These are phyloP conservation scores for Luffia ferchaultella DNA, from an alignment of 2,888 invertebrate genomes.

Conservation along the genomic window DNA sequence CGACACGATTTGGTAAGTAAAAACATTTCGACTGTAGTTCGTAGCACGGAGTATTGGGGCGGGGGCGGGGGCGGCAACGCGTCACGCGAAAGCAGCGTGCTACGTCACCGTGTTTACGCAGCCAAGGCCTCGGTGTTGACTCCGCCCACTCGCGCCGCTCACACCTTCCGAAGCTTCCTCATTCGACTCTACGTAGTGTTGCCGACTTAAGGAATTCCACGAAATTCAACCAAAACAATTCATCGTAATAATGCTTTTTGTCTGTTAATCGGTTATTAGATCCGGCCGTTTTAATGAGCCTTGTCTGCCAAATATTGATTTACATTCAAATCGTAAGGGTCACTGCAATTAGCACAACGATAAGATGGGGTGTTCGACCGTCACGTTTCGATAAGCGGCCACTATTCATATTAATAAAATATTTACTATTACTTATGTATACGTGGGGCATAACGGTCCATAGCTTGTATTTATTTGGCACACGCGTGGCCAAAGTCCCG, in stretches of 20 bases:
- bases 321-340: background rate
- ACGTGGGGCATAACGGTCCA: too few species aligned
- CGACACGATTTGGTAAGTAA: too few species aligned
- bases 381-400: background rate
- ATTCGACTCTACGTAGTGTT: constrained; percentile 17
- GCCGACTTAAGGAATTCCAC: too few species aligned
- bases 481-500: too few species aligned
- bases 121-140: constrained; percentile 13
- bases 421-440: too few species aligned
- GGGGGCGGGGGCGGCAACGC: constrained; percentile 20
- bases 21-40: constrained; percentile 7
- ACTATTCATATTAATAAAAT: too few species aligned
- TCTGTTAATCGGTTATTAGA: too few species aligned
- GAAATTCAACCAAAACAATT: too few species aligned
- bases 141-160: constrained; percentile 20
- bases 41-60: constrained; percentile 7
- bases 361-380: background rate
- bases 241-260: too few species aligned
- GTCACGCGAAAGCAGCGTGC: constrained; percentile 40
- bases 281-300: too few species aligned
- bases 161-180: constrained; percentile 34
- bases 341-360: background rate
- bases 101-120: constrained; percentile 44
- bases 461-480: too few species aligned
- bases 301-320: background rate